Percentiles rank a stretch among this genome's conserved stretches.
These are phyloP conservation scores for Rhea americana DNA, from an alignment of 2,113 vertebrate species.

Conservation along the genomic window DNA sequence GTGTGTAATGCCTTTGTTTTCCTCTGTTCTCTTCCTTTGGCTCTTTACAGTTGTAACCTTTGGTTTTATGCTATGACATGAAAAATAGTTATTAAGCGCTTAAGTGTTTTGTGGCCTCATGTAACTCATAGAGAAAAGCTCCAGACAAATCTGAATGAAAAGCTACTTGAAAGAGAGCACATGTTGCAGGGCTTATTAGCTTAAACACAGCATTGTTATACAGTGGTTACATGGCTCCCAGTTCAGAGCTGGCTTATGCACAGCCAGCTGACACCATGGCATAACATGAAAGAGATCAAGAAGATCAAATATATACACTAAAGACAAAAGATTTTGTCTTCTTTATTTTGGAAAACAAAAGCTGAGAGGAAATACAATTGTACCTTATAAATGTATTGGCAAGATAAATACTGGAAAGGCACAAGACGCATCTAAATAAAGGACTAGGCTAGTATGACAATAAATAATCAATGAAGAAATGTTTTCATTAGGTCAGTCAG, in stretches of 20 bases:
- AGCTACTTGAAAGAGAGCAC: background rate
- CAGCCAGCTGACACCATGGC: background rate
- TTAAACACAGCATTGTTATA: background rate
- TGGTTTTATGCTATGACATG: background rate
- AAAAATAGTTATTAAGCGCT: background rate
- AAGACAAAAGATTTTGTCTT: background rate
- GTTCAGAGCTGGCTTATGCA: background rate
- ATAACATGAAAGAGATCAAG: background rate
- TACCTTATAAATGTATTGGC: background rate
- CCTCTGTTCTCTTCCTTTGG: background rate
- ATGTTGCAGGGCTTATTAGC: background rate
- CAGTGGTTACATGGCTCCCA: background rate
- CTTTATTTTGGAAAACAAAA: background rate
- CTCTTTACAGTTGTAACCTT: background rate
- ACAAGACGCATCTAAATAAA: background rate
- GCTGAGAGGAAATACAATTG: background rate
- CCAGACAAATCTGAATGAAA: background rate
- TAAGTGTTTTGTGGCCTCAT: background rate
- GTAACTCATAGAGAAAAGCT: background rate
- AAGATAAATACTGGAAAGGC: background rate
- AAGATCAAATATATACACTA: background rate
- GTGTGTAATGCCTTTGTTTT: background rate
- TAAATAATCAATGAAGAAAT: background rate
- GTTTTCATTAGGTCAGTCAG: background rate
- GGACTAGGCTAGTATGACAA: background rate